Evolutionary conservation across 2,113 vertebrate species (phyloP).

Genomic region (Chloropsis cyanopogon): DNA sequence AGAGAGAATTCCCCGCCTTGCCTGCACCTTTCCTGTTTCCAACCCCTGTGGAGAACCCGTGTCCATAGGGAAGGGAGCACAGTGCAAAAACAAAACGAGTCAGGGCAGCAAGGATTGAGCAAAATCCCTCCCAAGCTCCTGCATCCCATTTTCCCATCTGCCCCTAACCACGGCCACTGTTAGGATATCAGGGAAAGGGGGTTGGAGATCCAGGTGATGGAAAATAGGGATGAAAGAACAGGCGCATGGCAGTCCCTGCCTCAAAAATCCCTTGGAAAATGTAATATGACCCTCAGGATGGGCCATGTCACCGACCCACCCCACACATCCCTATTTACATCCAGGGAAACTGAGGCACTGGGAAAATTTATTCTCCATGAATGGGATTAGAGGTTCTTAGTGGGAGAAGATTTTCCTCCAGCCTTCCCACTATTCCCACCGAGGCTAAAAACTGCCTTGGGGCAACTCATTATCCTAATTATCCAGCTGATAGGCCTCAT

Average conservation of each 20-base stretch:
- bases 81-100: rapidly evolving
- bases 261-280: neutral
- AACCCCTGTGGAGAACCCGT: neutral
- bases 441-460: neutral
- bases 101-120: neutral
- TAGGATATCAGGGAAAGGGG: neutral
- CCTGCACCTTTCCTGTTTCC: neutral
- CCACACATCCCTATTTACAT: rapidly evolving
- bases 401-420: neutral
- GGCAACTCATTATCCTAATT: neutral
- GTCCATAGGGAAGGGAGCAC: neutral
- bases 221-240: neutral
- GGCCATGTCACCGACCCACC: rapidly evolving
- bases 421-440: rapidly evolving
- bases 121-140: neutral
- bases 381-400: rapidly evolving
- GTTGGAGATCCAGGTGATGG: neutral
- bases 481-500: neutral
- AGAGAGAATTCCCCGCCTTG: neutral
- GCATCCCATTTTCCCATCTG: rapidly evolving
- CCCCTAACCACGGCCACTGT: rapidly evolving
- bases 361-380: neutral
- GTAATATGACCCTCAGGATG: too few species aligned
- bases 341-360: conserved; percentile 12
- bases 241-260: rapidly evolving